phyloP scores from a whole-genome alignment of 2,113 vertebrate genomes.

The Brachirus orientalis region DNA sequence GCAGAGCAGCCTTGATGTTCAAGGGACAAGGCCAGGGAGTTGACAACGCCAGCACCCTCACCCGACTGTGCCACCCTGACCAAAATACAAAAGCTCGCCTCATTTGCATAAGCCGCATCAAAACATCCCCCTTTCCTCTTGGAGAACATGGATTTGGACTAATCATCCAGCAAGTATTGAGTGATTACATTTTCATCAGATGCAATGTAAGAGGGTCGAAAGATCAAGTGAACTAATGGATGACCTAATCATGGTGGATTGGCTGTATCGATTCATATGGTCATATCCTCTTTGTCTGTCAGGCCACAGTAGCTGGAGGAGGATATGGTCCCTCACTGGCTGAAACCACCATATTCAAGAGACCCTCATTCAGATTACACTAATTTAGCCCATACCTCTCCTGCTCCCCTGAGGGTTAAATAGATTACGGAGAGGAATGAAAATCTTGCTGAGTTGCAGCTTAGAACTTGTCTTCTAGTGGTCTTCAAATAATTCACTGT shows the following conservation, averaged over 20 bases:
- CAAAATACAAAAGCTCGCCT: constrained; percentile 48
- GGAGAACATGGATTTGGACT: constrained; percentile 49
- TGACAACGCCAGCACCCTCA: constrained; percentile 4
- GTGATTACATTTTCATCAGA: constrained; percentile 74
- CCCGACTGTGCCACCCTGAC: constrained; percentile 34
- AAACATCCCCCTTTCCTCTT: constrained; percentile 37
- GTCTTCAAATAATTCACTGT: constrained; percentile 61
- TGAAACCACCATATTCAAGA: constrained; percentile 57
- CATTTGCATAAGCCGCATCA: constrained; percentile 65
- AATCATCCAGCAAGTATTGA: constrained; percentile 66
- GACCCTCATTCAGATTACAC: constrained; percentile 71
- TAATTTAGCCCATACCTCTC: constrained; percentile 62
- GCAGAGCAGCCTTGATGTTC: constrained; percentile 67
- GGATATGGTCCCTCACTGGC: constrained; percentile 54
- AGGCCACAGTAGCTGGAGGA: constrained; percentile 41
- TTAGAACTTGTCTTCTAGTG: constrained; percentile 63
- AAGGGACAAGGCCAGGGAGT: constrained; percentile 48
- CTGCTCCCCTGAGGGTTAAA: constrained; percentile 65
- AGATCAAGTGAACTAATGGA: constrained; percentile 78
- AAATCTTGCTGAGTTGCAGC: constrained; percentile 72
- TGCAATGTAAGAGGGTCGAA: constrained; percentile 60
- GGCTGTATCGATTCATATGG: constrained; percentile 69
- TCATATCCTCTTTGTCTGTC: constrained; percentile 68
- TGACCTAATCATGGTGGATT: constrained; percentile 76
- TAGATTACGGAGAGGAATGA: constrained; percentile 66